Conservation (phyloP, 2,888 invertebrate species). For the Tholera decimalis region DNA sequence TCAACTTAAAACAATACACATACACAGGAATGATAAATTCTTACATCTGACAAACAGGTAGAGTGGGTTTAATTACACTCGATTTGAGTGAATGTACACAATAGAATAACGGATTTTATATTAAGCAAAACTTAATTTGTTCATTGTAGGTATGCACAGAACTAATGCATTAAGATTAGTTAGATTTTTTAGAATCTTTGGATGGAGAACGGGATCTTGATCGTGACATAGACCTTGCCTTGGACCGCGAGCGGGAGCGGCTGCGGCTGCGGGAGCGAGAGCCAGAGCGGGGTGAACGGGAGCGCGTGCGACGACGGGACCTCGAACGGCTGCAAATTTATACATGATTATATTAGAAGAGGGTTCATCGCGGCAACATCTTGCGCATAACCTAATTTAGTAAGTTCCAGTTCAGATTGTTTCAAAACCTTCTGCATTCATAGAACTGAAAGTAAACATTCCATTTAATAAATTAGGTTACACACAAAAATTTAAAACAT, state of each 20-base stretch:
- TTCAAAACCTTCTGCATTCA: not conserved
- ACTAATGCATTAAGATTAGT: conserved; percentile 70
- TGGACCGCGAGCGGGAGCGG: conserved; percentile 90
- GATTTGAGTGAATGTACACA: conserved; percentile 51
- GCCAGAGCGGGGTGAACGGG: conserved; percentile 90
- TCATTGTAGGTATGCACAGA: conserved; percentile 56
- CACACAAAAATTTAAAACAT: conserved; percentile 42
- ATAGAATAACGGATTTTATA: conserved; percentile 49
- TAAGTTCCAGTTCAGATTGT: conserved; percentile 12
- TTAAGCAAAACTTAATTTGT: conserved; percentile 60
- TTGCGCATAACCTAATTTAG: conserved; percentile 51
- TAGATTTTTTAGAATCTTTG: conserved; percentile 89
- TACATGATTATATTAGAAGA: conserved; percentile 50
- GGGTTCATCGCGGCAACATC: conserved; percentile 9
- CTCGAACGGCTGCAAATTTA: conserved; percentile 90
- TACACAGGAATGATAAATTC: conserved; percentile 83
- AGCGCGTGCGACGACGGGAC: conserved; percentile 92
- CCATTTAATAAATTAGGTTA: conserved; percentile 55
- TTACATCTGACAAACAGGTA: conserved; percentile 67
- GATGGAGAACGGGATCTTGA: conserved; percentile 88
- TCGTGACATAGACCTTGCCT: conserved; percentile 88
- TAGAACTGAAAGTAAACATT: not conserved
- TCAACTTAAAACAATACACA: conserved; percentile 75
- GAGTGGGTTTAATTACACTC: conserved; percentile 55
- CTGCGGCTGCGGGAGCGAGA: conserved; percentile 87